phyloP scores from a whole-genome alignment of 2,113 vertebrate species.

The Grammomys surdaster region DNA sequence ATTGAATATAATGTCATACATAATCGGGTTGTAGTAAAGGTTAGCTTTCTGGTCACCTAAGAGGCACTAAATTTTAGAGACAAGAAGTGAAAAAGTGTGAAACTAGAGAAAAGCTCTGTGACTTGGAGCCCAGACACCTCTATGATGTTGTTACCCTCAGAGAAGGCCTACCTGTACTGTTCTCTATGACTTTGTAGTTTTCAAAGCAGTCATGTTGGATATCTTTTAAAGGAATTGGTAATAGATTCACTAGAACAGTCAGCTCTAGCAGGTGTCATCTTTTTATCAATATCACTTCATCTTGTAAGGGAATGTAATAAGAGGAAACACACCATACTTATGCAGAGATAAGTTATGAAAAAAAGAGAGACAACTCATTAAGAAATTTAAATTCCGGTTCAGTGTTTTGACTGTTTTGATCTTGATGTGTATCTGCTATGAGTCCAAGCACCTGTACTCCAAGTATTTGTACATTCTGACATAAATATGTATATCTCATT shows the following conservation, averaged over 20 bases:
- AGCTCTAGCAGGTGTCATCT: background rate
- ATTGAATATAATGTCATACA: constrained; percentile 22
- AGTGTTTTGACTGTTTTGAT: constrained; percentile 53
- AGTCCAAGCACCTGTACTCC: constrained; percentile 5
- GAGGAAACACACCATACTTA: background rate
- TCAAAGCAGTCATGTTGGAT: background rate
- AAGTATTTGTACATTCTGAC: background rate
- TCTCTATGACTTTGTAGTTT: background rate
- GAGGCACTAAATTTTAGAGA: background rate
- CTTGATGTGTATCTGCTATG: constrained; percentile 22
- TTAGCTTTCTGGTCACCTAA: background rate
- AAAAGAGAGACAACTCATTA: constrained; percentile 40
- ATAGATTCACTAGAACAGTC: background rate
- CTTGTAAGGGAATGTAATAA: constrained; percentile 12
- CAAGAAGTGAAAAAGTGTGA: background rate
- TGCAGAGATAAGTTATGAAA: background rate
- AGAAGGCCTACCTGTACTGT: background rate
- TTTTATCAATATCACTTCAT: background rate
- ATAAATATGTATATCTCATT: constrained; percentile 54
- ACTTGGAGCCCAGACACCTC: background rate
- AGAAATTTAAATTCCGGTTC: constrained; percentile 60
- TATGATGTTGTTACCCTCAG: background rate
- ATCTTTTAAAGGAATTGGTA: constrained; percentile 1
- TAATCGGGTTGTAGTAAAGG: background rate
- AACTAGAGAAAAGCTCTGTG: background rate